Percentiles rank a stretch among this genome's conserved stretches.
Conservation (phyloP, 1,140 invertebrate genomes). For the Samia ricini region DNA sequence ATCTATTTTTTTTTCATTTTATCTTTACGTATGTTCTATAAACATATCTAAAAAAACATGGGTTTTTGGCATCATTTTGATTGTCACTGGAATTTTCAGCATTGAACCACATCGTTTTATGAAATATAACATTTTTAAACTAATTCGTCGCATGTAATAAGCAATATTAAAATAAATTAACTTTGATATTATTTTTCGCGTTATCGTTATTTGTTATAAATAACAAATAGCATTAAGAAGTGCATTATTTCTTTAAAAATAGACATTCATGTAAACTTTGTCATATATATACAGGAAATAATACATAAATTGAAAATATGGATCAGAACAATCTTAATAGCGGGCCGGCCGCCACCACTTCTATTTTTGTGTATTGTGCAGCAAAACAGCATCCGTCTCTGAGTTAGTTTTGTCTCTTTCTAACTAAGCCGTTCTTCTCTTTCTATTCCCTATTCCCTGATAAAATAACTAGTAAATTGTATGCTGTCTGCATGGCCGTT, state of each 20-base stretch:
- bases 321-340: conserved; percentile 36
- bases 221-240: too few species aligned
- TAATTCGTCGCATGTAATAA: too few species aligned
- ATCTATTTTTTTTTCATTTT: too few species aligned
- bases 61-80: too few species aligned
- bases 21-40: too few species aligned
- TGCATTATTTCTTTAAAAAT: neutral
- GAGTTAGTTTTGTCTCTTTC: conserved; percentile 26
- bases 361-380: conserved; percentile 54
- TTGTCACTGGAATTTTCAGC: too few species aligned
- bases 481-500: conserved; percentile 7
- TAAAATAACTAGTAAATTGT: conserved; percentile 12
- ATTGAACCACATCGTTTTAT: too few species aligned
- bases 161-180: too few species aligned
- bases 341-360: conserved; percentile 34
- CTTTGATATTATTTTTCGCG: too few species aligned
- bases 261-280: neutral
- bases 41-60: too few species aligned
- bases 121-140: too few species aligned
- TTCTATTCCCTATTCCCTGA: conserved; percentile 24
- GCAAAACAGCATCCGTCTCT: conserved; percentile 59
- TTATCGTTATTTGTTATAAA: too few species aligned
- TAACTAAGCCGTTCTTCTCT: conserved; percentile 20
- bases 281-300: conserved; percentile 41
- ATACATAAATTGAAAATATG: conserved; percentile 48